Evolutionary conservation across 2,113 vertebrate species (phyloP).

Genomic region (Bufo gargarizans): DNA sequence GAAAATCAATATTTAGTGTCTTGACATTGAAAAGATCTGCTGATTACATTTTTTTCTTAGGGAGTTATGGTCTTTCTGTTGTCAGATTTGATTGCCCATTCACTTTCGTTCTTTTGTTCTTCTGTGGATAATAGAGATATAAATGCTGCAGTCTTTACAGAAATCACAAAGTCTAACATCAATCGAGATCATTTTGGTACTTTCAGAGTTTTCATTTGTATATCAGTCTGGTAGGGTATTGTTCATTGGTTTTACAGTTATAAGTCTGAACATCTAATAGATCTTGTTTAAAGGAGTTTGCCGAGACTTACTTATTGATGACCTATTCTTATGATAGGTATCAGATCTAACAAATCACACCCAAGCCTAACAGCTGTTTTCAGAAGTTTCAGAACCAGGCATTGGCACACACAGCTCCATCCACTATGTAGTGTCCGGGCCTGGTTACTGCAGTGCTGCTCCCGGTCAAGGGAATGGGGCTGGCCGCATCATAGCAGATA

Average conservation of each 20-base stretch:
- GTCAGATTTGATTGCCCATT: conserved; percentile 41
- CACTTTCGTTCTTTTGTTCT: conserved; percentile 19
- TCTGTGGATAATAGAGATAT: not conserved
- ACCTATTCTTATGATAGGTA: too few relatives aligned
- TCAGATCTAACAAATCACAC: too few relatives aligned
- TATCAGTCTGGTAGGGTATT: not conserved
- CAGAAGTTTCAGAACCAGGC: too few relatives aligned
- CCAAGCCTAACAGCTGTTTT: too few relatives aligned
- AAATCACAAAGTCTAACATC: conserved; percentile 20
- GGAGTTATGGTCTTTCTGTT: not conserved
- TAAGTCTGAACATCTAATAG: not conserved
- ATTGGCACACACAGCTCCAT: too few relatives aligned
- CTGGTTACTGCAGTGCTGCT: too few relatives aligned
- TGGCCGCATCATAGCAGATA: too few relatives aligned
- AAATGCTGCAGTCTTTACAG: conserved; percentile 8
- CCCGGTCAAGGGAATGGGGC: too few relatives aligned
- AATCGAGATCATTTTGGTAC: not conserved
- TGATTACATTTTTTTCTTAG: conserved; percentile 13
- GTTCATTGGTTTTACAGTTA: not conserved
- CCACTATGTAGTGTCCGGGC: too few relatives aligned
- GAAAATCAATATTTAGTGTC: conserved; percentile 42
- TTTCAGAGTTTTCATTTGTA: not conserved
- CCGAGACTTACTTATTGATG: too few relatives aligned
- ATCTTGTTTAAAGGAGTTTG: too few relatives aligned
- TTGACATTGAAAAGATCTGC: conserved; percentile 29